Base-by-base conservation (phyloP, 2,113 vertebrate species). In the Channa maculata region DNA sequence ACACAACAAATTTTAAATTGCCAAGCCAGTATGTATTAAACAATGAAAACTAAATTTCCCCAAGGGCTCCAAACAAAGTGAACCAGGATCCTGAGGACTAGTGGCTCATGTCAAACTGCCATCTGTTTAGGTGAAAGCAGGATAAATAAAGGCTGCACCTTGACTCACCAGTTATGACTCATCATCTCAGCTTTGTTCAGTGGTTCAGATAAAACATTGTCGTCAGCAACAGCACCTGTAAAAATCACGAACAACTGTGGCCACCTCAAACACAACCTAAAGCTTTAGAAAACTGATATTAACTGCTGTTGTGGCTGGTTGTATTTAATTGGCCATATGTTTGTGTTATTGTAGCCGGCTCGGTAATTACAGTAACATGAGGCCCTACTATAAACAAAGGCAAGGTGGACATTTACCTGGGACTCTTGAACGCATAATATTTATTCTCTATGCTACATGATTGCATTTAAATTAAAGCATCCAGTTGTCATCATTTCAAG, bases 71-170 rank as follows among this genome's bases (percentile, higher is more conserved):
- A 90, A 92, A 91, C 87, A 88, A 65, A 83, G 77, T 41, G 44
- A 38, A 61, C 63, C 74, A 66, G 68, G 60, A 65, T 82, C 64
- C 34, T 77, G 48, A 5, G 33, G 67, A 36, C 24, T 36, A n/a
- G 61, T 5, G 5, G 67, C 68, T 77, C 71, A 65, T 10, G 39
- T 77, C 77, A 83, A 34, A 38, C 71, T 48, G 39, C 49, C 81
- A 51, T 67, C 66, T 87, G 83, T 87, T 89, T 83, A 72, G 66
- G 68, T 3, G n/a, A 59, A 64, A 34, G 46, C 77, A 86, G 45
- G n/a, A 67, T 86, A 90, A 91, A 92, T 88, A 90, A 57, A 66
- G 80, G 83, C 52, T 71, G 65, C 7, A 13, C 60, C 15, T 70
- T 46, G 39, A 44, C 64, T 68, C 68, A 69, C 52, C 55, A n/a